Evolutionary conservation across 2,797 vertebrate species (phyloP), one percentile per base, ranked within the genome.

Genomic region (Podargus strigoides): DNA sequence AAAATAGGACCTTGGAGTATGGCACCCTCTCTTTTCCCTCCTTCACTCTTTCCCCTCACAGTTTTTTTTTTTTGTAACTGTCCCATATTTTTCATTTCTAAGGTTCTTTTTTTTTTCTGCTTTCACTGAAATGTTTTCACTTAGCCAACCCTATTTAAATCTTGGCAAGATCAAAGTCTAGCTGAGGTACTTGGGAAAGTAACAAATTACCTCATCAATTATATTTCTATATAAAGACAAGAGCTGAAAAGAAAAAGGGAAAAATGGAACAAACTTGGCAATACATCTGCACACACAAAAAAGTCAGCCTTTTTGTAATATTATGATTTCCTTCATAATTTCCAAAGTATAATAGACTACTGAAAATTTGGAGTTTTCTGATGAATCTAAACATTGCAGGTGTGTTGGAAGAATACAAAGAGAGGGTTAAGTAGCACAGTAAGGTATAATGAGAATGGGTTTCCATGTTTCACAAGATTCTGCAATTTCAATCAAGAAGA

Each of bases 121-220:
- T 81, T 95, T 78, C 56, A 85, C 55, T 37, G 20, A 81, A 69
- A 81, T 85, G 83, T 73, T 93, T 89, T 94, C 47, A 90, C 63
- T 67, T 66, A 90, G 75, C 53, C 36, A 95, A 78, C 21, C 41
- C 17, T 56, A 64, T 80, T 96, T 92, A 89, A 92, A 92, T 89
- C 64, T 52, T 95, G 73, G 55, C 58, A 90, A 59, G 69, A 55
- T 77, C 23, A 73, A 81, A 90, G 18, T 37, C 62, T 81, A 47
- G 50, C 89, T 83, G 41, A 56, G 44, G 36, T 90, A 93, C 23
- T 27, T 53, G 26, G 66, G 32, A 93, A 93, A 84, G 63, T 69
- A 95, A 69, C n/a, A 89, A 79, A 89, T 87, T 74, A 85, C 34
- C 14, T 85, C 7, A 63, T 59, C 42, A 53, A 59, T 58, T 86